Conservation (phyloP, 2,113 vertebrate genomes). For the Antechinus flavipes region DNA sequence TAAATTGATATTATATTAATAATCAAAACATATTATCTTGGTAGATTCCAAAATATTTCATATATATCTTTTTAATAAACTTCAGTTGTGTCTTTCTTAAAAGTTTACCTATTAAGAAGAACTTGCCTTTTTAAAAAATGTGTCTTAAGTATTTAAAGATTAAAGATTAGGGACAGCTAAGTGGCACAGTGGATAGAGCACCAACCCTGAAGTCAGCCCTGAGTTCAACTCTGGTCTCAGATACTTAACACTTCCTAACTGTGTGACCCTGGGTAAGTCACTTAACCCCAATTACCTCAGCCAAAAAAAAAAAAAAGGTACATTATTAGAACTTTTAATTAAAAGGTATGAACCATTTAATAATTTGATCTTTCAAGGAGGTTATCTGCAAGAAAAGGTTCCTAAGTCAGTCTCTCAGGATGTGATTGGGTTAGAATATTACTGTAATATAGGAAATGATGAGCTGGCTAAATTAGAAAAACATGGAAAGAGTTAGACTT, state of each 20-base stretch:
- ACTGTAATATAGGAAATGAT: too few species aligned
- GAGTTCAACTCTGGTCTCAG: too few species aligned
- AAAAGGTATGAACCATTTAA: not conserved
- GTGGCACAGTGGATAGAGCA: too few species aligned
- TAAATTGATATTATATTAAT: not conserved
- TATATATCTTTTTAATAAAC: conserved; percentile 25
- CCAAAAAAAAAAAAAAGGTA: too few species aligned
- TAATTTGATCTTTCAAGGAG: not conserved
- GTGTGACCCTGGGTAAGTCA: too few species aligned
- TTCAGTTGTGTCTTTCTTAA: not conserved
- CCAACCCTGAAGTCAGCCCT: too few species aligned
- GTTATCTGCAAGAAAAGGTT: not conserved
- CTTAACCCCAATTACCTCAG: too few species aligned
- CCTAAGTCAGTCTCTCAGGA: not conserved
- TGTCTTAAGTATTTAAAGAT: not conserved
- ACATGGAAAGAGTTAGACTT: too few species aligned
- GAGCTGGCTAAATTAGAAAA: too few species aligned
- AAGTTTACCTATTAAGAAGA: not conserved
- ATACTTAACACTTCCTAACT: too few species aligned
- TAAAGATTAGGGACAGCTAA: too few species aligned
- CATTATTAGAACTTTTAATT: not conserved
- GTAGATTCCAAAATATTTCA: conserved; percentile 8
- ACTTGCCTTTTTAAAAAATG: not conserved
- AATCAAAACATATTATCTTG: not conserved
- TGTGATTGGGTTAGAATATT: too few species aligned